These are phyloP conservation scores for Drosophila paulistorum DNA, from an alignment of 1,140 invertebrate species.

Conservation along the genomic window DNA sequence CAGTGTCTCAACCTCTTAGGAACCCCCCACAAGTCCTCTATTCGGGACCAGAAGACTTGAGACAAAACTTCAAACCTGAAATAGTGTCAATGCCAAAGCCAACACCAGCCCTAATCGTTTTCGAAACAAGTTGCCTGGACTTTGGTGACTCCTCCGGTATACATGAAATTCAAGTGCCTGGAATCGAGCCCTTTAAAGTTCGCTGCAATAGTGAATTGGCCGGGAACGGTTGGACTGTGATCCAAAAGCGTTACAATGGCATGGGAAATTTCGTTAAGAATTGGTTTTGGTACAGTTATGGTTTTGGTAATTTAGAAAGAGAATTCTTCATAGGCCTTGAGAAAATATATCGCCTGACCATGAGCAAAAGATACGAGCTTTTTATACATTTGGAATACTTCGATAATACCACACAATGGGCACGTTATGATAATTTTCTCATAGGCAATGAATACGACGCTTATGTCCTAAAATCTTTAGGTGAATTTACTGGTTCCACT, in stretches of 20 bases:
- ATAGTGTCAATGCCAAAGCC: background rate
- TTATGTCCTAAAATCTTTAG: slow-evolving; percentile 1
- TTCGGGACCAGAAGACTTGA: background rate
- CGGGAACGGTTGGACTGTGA: slow-evolving; percentile 10
- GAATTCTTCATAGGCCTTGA: slow-evolving; percentile 6
- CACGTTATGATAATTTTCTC: slow-evolving; percentile 11
- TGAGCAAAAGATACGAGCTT: background rate
- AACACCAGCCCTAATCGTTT: background rate
- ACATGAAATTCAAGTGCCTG: slow-evolving; percentile 1
- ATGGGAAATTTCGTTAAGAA: background rate
- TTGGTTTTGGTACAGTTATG: background rate
- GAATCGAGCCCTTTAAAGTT: background rate
- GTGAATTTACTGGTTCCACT: background rate
- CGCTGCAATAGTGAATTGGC: background rate
- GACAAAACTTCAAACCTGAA: background rate
- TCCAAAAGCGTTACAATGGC: slow-evolving; percentile 11
- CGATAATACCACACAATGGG: background rate
- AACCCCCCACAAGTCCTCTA: background rate
- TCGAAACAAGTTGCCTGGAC: background rate
- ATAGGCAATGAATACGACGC: background rate
- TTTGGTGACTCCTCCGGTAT: background rate
- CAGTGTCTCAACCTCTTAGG: background rate
- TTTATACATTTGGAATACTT: slow-evolving; percentile 12
- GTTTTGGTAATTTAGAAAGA: background rate
- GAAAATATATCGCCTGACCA: slow-evolving; percentile 12